Evolutionary conservation across 2,888 invertebrate species (phyloP).

Genomic region (Lampropteryx suffumata): DNA sequence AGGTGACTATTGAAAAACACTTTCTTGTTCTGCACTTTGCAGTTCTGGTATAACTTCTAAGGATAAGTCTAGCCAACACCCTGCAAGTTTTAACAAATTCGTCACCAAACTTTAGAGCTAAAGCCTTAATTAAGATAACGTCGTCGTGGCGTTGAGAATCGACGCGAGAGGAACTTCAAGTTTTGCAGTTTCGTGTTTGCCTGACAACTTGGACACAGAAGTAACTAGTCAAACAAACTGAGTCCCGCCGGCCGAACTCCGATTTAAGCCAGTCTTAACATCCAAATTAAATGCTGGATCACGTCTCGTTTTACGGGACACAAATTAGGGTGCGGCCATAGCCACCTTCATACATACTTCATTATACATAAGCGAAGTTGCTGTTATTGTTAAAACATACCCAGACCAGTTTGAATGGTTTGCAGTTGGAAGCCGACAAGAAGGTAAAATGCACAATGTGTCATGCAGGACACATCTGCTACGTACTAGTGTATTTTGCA

Average conservation of each 20-base stretch:
- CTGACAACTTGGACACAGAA: constrained; percentile 72
- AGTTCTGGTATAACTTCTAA: constrained; percentile 4
- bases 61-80: constrained; percentile 37
- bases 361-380: no score
- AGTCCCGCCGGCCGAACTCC: constrained; percentile 37
- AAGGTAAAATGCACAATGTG: no score
- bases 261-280: constrained; percentile 53
- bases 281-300: constrained; percentile 66
- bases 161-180: constrained; percentile 48
- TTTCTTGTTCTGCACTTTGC: background rate
- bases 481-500: no score
- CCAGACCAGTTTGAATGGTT: no score
- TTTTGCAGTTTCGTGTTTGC: constrained; percentile 73
- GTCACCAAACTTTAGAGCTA: constrained; percentile 53
- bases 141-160: constrained; percentile 51
- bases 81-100: constrained; percentile 59
- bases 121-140: constrained; percentile 71
- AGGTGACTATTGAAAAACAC: background rate
- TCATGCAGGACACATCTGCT: no score
- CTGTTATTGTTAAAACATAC: no score
- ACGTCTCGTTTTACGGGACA: constrained; percentile 44
- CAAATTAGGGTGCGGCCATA: background rate
- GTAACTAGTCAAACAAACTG: constrained; percentile 71
- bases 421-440: no score
- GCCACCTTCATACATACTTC: no score